Conservation (phyloP, 2,888 invertebrate genomes). For the Drosophila borborema region DNA sequence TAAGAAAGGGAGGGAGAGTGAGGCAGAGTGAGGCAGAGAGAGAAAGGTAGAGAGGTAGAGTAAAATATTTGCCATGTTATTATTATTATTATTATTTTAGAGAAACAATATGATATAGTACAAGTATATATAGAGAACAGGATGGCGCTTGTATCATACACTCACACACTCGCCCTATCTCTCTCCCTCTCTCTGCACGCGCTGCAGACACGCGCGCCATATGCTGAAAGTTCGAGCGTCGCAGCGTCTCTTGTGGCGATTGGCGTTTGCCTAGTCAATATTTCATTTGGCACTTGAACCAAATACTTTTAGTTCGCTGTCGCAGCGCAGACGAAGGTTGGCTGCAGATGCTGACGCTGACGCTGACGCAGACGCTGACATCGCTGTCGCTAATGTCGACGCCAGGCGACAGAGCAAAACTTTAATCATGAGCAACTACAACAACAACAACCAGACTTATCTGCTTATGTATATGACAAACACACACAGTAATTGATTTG, state of each 20-base stretch:
- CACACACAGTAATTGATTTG: slow-evolving; percentile 44
- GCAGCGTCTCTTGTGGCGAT: slow-evolving; percentile 44
- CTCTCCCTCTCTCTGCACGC: slow-evolving; percentile 5
- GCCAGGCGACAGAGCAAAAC: slow-evolving; percentile 34
- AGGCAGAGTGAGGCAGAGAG: background rate
- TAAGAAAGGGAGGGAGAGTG: background rate
- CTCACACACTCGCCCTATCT: slow-evolving; percentile 10
- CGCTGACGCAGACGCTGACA: slow-evolving; percentile 4
- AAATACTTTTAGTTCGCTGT: slow-evolving; percentile 79
- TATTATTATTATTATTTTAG: slow-evolving; percentile 67
- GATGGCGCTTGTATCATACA: slow-evolving; percentile 13
- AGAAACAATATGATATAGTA: slow-evolving; percentile 58
- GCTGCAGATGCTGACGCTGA: slow-evolving; percentile 26
- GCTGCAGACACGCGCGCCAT: slow-evolving; percentile 62
- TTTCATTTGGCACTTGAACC: slow-evolving; percentile 80
- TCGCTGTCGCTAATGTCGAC: background rate
- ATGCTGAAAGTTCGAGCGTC: slow-evolving; percentile 66
- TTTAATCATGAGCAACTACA: slow-evolving; percentile 36
- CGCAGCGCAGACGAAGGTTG: slow-evolving; percentile 63
- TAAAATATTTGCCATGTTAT: slow-evolving; percentile 61
- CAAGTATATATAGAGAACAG: slow-evolving; percentile 21
- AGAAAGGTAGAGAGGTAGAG: background rate
- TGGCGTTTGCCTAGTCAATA: slow-evolving; percentile 73
- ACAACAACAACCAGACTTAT: background rate
- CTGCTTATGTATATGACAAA: background rate